These are phyloP conservation scores for Tribolium castaneum DNA, from an alignment of 1,140 invertebrate genomes.

Conservation along the genomic window DNA sequence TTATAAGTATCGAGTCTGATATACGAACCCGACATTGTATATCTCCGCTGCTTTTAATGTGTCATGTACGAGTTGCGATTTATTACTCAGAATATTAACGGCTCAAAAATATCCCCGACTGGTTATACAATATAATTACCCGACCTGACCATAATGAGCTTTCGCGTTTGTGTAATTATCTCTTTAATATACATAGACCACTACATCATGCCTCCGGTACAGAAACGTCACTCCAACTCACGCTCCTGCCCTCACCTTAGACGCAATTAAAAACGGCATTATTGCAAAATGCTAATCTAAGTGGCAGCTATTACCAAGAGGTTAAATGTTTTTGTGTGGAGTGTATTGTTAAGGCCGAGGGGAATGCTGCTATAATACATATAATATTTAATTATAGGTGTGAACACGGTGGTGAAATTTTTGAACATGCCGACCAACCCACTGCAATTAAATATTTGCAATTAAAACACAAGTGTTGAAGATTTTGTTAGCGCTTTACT, in stretches of 20 bases:
- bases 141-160: conserved; percentile 39
- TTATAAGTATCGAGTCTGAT: conserved; percentile 53
- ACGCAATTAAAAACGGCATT: conserved; percentile 19
- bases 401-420: conserved; percentile 23
- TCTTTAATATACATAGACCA: conserved; percentile 36
- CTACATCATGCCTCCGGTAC: conserved; percentile 21
- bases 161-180: conserved; percentile 38
- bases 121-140: conserved; percentile 40
- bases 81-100: conserved; percentile 52
- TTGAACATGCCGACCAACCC: conserved; percentile 24
- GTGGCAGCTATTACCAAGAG: neutral
- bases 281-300: conserved; percentile 9
- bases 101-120: conserved; percentile 40
- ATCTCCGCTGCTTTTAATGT: conserved; percentile 54
- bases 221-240: conserved; percentile 1
- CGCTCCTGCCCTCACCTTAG: neutral
- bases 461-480: neutral
- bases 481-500: neutral
- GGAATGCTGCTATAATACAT: neutral
- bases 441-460: conserved; percentile 10
- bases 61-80: conserved; percentile 54
- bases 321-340: neutral
- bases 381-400: conserved; percentile 29
- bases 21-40: conserved; percentile 47
- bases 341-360: neutral